A percentile compares a stretch with the other conserved stretches of the same genome.
phyloP scores from a whole-genome alignment of 2,113 vertebrate species.

The Limnothrissa miodon region DNA sequence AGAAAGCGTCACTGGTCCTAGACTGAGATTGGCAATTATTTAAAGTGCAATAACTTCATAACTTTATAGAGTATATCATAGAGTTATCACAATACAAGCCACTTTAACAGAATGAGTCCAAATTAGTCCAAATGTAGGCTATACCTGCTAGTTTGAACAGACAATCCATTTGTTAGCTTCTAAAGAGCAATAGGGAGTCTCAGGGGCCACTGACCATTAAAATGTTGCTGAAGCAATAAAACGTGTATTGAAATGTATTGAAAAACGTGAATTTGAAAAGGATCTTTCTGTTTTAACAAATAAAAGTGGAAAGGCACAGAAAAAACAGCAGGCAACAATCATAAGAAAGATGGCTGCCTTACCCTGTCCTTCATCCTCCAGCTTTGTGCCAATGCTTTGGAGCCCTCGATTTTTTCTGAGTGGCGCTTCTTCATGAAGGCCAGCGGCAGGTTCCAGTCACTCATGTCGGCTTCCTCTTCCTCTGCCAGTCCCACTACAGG shows the following conservation, averaged over 20 bases:
- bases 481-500: constrained; percentile 85
- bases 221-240: neutral
- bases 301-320: neutral
- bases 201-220: neutral
- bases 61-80: neutral
- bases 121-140: neutral
- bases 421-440: constrained; percentile 99
- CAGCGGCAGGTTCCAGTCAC: constrained; percentile 88
- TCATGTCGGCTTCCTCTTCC: constrained; percentile 88
- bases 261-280: neutral
- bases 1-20: neutral
- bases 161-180: neutral
- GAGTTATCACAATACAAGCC: neutral
- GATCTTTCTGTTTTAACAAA: neutral
- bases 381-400: constrained; percentile 94
- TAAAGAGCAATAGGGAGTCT: neutral
- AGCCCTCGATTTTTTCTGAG: constrained; percentile 97
- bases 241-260: neutral
- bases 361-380: constrained; percentile 99
- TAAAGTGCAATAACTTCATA: neutral
- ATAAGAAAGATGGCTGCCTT: constrained; percentile 42
- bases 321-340: neutral
- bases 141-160: neutral
- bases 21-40: neutral
- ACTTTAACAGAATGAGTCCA: neutral